Percentiles rank a stretch among this genome's conserved stretches.
phyloP scores from a whole-genome alignment of 2,797 vertebrate species.

The Pitangus sulphuratus region DNA sequence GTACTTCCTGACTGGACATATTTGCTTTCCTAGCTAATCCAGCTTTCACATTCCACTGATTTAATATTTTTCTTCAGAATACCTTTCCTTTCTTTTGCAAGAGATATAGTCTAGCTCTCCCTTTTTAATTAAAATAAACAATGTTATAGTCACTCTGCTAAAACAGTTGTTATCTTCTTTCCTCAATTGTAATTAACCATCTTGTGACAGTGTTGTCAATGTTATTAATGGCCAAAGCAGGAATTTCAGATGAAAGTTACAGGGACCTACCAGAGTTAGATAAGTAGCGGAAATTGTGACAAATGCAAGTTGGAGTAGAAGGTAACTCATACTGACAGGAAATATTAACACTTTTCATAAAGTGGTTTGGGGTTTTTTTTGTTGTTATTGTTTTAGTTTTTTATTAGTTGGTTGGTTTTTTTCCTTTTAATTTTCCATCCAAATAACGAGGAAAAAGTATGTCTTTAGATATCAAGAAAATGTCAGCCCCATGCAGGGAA shows the following conservation, averaged over 20 bases:
- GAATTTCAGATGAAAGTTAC: background rate
- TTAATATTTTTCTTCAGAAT: background rate
- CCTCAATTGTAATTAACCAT: background rate
- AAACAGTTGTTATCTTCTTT: background rate
- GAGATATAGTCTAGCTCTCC: background rate
- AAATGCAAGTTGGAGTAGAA: background rate
- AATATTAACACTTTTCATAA: background rate
- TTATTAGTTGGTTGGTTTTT: too few species aligned
- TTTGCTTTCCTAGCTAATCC: conserved; percentile 5
- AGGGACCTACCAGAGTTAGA: background rate
- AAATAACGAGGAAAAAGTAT: background rate
- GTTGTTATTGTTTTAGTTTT: background rate
- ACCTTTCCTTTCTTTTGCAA: background rate
- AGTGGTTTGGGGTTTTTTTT: background rate
- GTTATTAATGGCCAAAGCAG: background rate
- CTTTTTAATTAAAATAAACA: background rate
- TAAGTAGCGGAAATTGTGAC: background rate
- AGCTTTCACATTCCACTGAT: background rate
- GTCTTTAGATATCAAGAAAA: background rate
- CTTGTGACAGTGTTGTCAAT: background rate
- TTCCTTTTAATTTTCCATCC: background rate
- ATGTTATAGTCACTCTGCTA: background rate
- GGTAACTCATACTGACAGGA: background rate
- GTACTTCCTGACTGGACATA: background rate
- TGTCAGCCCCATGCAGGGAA: background rate